Evolutionary conservation across 2,888 invertebrate species (phyloP), one percentile per base, ranked within the genome.

Genomic region (Parnassius glacialis): DNA sequence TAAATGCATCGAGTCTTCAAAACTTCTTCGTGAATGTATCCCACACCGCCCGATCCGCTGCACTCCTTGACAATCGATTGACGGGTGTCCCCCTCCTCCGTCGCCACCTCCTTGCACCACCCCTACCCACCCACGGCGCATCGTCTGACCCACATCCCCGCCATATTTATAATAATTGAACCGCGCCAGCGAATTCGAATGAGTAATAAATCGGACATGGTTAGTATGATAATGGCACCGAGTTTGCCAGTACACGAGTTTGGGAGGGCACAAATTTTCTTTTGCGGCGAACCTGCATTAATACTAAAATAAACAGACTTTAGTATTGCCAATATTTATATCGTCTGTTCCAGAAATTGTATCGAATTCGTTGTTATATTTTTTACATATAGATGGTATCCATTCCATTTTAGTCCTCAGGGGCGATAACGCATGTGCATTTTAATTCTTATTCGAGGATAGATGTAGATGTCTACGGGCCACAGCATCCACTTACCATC

Each of bases 21-120:
- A 69, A 70, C 64, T 70, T 68, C 70, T 68, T 70, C 70, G 64
- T 67, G 65, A 69, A 67, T 69, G 71, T 69, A 71, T 69, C 68
- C 70, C 65, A 58, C 70, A 76, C 77, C 76, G 78, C 74, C 74
- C 77, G 78, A 83, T 85, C 84, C 76, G 74, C 74, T 84, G 84
- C 86, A 83, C 86, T 85, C 84, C 86, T 89, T 90, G 90, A 90
- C 90, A 92, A 92, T 92, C 92, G 92, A 92, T 92, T 92, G 92
- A 92, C 91, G 91, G 89, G 89, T 85, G 87, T 81, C 87, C 79
- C 76, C 79, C 77, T 52, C 58, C 61, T 63, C 55, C 67, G 68
- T 60, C 60, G 64, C 66, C 67, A 62, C 70, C 65, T 61, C 61
- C 60, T 52, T 65, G 70, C 62, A 69, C 70, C 73, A 64, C 61